Base-by-base conservation (phyloP, 2,888 invertebrate species). In the Tortricodes alternella region DNA sequence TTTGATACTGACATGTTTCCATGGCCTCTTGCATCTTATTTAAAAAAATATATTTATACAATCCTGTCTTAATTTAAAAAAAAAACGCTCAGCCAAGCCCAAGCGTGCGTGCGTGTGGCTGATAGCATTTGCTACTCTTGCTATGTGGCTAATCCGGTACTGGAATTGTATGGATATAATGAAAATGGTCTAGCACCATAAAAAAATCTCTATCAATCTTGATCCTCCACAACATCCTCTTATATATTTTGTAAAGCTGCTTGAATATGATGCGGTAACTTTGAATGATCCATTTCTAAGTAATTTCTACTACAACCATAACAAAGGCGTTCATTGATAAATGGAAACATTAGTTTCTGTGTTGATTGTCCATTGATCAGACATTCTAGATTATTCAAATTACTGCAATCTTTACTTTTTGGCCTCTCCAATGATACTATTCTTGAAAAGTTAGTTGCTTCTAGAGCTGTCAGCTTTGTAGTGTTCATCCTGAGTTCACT, bases 381-480 rank as follows among this genome's bases (percentile, higher is more conserved):
- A 41, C 46, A 59, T 44, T 53, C 63, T 23, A 41, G 39, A 21
- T 21, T 27, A 5, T 37, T 41, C 4, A 37, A 41, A 61, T 53
- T 18, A 41, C 32, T 62, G 58, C 62, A 58, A 32, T 66, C 41
- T 21, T 56, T 56, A 58, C 51, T 58, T 37, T 56, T 44, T 32
- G 65, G 60, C 18, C 61, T 69, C 35, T 60, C 63, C 41, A 64
- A 66, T 41, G 89, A 91, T 39, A 88, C 74, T 38, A 70, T 84
- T 70, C 78, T 83, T 11, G 94, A 95, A 74, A 94, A 93, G 49
- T 85, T 84, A 3, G 93, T 94, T 6, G 92, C 94, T 85, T 89
- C 93, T 65, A 91, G 91, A 64, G 92, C 94, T 64, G 89, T 92
- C 46, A 89, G 85, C 62, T 72, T 91, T 58, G 73, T 76, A 66